phyloP scores from a whole-genome alignment of 2,888 invertebrate species.

The Xestia c-nigrum region DNA sequence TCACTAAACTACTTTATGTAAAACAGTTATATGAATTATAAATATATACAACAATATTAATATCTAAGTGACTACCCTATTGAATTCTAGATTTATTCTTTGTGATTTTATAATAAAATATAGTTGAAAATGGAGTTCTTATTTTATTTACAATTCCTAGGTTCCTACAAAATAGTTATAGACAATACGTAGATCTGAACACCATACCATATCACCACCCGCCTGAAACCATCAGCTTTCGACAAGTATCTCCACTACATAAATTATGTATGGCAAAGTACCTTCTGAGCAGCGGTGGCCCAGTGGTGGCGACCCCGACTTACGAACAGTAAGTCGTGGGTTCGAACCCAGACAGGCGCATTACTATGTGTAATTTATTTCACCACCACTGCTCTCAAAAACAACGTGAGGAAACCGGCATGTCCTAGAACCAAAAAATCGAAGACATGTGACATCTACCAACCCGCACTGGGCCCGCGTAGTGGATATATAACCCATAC shows the following conservation, averaged over 20 bases:
- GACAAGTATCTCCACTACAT: neutral
- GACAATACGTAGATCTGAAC: neutral
- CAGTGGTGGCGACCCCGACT: no score
- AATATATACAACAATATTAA: constrained; percentile 85
- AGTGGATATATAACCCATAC: no score
- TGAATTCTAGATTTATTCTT: constrained; percentile 93
- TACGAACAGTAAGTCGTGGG: no score
- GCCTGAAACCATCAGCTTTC: neutral
- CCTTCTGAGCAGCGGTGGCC: no score
- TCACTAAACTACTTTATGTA: constrained; percentile 76
- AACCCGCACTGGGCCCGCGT: no score
- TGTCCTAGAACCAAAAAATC: no score
- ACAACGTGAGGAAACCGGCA: no score
- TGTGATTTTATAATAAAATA: constrained; percentile 94
- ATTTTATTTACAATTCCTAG: constrained; percentile 59
- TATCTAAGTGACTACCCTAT: constrained; percentile 89
- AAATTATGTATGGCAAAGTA: neutral
- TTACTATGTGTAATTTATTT: no score
- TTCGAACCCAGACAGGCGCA: no score
- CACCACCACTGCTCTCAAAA: no score
- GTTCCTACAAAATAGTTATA: neutral
- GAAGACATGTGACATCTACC: no score
- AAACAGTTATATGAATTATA: constrained; percentile 85
- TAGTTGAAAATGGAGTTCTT: constrained; percentile 84
- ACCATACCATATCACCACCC: neutral